phyloP scores from a whole-genome alignment of 2,797 vertebrate species.

The Parotocinclus haroldoi region DNA sequence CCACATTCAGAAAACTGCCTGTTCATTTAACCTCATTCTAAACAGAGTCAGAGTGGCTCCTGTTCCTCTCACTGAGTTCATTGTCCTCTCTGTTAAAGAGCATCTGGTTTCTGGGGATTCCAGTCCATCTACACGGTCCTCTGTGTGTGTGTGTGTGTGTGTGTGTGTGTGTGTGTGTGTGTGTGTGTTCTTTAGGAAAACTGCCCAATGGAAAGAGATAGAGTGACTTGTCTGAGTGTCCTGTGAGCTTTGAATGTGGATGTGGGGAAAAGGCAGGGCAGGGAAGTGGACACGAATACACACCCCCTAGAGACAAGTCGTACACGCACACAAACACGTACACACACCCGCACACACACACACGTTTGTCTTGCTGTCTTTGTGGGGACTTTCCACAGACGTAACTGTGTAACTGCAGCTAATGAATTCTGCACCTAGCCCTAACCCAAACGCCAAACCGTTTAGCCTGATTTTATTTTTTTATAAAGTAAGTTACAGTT shows the following conservation, averaged over 20 bases:
- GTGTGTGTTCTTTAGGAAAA: constrained; percentile 32
- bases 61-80: constrained; percentile 29
- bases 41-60: neutral
- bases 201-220: constrained; percentile 22
- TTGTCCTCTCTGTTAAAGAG: constrained; percentile 39
- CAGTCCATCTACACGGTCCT: constrained; percentile 26
- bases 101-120: constrained; percentile 42
- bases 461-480: no score
- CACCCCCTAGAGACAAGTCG: constrained; percentile 23
- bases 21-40: neutral
- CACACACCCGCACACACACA: no score
- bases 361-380: no score
- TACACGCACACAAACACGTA: neutral
- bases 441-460: no score
- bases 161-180: constrained; percentile 12
- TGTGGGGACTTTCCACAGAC: no score
- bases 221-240: constrained; percentile 21
- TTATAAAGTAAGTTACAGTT: no score
- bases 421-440: no score
- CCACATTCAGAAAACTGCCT: neutral
- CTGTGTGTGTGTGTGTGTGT: neutral
- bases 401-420: no score
- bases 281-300: constrained; percentile 34
- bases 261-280: constrained; percentile 38
- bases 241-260: constrained; percentile 23